Evolutionary conservation across 2,888 invertebrate genomes (phyloP).

Genomic region (Pachymerium ferrugineum): DNA sequence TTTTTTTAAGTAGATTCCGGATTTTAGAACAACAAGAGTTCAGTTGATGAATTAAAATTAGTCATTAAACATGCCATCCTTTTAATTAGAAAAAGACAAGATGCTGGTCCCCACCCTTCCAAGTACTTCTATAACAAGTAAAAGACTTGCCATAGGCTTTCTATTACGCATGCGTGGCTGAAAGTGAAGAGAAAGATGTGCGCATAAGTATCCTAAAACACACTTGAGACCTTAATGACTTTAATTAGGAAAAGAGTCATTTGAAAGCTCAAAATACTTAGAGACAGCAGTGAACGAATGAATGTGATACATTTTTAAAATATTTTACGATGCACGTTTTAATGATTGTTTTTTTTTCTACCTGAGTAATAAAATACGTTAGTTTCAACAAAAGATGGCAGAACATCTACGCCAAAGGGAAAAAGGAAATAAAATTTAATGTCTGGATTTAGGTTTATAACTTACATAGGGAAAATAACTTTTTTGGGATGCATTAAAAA

Average conservation of each 20-base stretch:
- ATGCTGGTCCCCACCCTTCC: not conserved
- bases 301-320: slow-evolving; percentile 21
- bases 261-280: slow-evolving; percentile 28
- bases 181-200: not conserved
- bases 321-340: not conserved
- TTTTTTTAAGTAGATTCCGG: not conserved
- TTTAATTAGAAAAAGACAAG: slow-evolving; percentile 16
- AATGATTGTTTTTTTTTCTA: slow-evolving; percentile 11
- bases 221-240: slow-evolving; percentile 27
- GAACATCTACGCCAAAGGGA: too few relatives aligned
- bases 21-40: slow-evolving; percentile 2
- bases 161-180: not conserved
- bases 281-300: not conserved
- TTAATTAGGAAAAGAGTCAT: slow-evolving; percentile 27
- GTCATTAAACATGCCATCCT: slow-evolving; percentile 14
- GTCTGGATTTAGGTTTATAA: too few relatives aligned
- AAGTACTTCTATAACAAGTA: not conserved
- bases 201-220: slow-evolving; percentile 15
- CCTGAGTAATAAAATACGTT: not conserved
- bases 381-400: not conserved
- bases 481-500: too few relatives aligned
- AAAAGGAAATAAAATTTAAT: too few relatives aligned
- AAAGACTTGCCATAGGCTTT: slow-evolving; percentile 5
- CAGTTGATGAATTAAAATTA: slow-evolving; percentile 5
- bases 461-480: too few relatives aligned